Percentiles rank a stretch among this genome's conserved stretches.
Evolutionary conservation across 2,113 vertebrate genomes (phyloP).

Genomic region (Vombatus ursinus): DNA sequence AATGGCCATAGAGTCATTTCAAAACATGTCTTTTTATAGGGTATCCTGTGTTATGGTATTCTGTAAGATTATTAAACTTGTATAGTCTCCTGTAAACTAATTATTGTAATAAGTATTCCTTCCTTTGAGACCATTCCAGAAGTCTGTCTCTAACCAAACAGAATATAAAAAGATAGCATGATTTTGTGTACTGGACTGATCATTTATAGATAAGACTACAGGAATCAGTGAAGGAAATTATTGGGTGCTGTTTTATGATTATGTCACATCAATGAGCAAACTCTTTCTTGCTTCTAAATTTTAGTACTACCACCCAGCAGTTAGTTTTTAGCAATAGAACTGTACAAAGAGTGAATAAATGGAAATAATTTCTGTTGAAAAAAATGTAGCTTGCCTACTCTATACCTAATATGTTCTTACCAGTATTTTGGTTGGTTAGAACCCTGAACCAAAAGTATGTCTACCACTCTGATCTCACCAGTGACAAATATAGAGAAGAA

Average conservation of each 20-base stretch:
- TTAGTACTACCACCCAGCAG: not conserved
- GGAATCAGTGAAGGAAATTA: conserved; percentile 10
- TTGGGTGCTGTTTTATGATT: conserved; percentile 44
- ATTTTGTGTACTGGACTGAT: conserved; percentile 18
- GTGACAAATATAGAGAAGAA: not conserved
- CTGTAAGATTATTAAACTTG: not conserved
- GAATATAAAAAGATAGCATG: conserved; percentile 27
- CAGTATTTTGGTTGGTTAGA: not conserved
- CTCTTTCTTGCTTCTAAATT: not conserved
- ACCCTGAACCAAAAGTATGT: not conserved
- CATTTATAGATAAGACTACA: conserved; percentile 44
- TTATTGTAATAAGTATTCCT: not conserved
- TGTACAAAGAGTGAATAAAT: not conserved
- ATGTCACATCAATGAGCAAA: conserved; percentile 33
- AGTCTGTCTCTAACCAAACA: conserved; percentile 52
- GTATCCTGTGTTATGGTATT: not conserved
- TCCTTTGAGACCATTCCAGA: conserved; percentile 58
- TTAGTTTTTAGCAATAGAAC: not conserved
- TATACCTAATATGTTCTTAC: not conserved
- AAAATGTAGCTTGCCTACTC: not conserved
- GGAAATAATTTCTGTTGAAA: not conserved
- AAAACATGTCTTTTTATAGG: not conserved
- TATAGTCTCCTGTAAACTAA: not conserved
- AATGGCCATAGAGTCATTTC: not conserved
- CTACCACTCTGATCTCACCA: not conserved